These are phyloP conservation scores for Lycopodina hypogea DNA, from an alignment of 37 sponge, comb jelly and placozoan genomes.

Conservation along the genomic window DNA sequence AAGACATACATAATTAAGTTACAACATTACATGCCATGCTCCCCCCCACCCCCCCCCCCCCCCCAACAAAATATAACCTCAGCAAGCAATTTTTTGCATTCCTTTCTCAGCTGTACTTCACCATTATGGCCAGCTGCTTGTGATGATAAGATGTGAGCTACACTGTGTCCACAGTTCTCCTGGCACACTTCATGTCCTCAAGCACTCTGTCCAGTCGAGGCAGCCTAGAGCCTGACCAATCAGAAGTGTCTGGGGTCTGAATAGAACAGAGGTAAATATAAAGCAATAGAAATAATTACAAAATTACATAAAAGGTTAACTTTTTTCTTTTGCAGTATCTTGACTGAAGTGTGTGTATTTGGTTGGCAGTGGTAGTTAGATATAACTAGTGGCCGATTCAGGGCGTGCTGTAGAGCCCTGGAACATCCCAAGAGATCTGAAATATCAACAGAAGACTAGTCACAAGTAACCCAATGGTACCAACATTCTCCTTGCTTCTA, in stretches of 20 bases:
- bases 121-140: neutral
- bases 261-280: neutral
- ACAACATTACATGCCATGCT: no score
- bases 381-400: slow-evolving; percentile 49
- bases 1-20: neutral
- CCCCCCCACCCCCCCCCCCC: no score
- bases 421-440: slow-evolving; percentile 60
- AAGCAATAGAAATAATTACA: no score
- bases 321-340: neutral
- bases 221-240: slow-evolving; percentile 15
- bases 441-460: neutral
- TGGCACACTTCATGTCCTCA: slow-evolving; percentile 22
- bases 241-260: neutral
- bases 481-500: neutral
- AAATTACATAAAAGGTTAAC: neutral
- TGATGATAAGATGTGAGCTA: neutral
- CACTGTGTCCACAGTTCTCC: slow-evolving; percentile 25
- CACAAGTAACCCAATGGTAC: neutral
- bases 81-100: slow-evolving; percentile 31
- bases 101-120: slow-evolving; percentile 13
- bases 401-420: slow-evolving; percentile 46
- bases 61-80: slow-evolving; percentile 18
- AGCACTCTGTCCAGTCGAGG: slow-evolving; percentile 10
- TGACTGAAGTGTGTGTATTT: neutral
- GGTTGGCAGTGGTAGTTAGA: slow-evolving; percentile 5